A percentile compares a stretch with the other conserved stretches of the same genome.
Evolutionary conservation across 2,113 vertebrate species (phyloP).

Genomic region (Rhipidura dahli): DNA sequence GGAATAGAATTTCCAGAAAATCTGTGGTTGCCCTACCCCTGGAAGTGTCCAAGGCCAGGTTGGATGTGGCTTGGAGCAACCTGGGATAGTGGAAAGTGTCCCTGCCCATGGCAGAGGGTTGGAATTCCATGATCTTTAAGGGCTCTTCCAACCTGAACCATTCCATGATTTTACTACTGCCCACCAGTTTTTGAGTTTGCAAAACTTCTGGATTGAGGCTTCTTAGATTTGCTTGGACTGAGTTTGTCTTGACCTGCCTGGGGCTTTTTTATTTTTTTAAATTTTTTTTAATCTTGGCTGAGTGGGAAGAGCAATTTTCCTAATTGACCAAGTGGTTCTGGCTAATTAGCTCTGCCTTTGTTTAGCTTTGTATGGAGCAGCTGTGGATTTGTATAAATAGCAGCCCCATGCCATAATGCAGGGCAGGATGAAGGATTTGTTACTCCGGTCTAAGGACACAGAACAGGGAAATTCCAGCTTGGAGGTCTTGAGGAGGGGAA

Average conservation of each 20-base stretch:
- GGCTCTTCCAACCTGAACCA: not conserved
- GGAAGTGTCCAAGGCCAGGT: not conserved
- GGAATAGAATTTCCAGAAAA: not conserved
- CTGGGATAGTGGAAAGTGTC: not conserved
- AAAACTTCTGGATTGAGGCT: not conserved
- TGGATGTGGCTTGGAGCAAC: fast-evolving
- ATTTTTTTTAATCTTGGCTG: not conserved
- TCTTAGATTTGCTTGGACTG: not conserved
- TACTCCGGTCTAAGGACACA: not conserved
- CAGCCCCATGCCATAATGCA: not conserved
- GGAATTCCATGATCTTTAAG: not conserved
- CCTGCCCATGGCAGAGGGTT: not conserved
- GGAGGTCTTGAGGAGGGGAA: not conserved
- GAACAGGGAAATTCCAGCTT: not conserved
- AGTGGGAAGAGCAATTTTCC: not conserved
- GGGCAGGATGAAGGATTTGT: not conserved
- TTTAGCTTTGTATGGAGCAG: not conserved
- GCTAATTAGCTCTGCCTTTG: not conserved
- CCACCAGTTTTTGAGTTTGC: not conserved
- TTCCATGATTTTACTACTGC: not conserved
- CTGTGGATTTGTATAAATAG: not conserved
- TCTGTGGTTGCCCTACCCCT: not conserved
- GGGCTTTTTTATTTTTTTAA: not conserved
- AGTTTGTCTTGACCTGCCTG: not conserved
- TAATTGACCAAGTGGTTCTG: not conserved